Base-by-base conservation (phyloP, 2,888 invertebrate genomes). In the Helleia helle region DNA sequence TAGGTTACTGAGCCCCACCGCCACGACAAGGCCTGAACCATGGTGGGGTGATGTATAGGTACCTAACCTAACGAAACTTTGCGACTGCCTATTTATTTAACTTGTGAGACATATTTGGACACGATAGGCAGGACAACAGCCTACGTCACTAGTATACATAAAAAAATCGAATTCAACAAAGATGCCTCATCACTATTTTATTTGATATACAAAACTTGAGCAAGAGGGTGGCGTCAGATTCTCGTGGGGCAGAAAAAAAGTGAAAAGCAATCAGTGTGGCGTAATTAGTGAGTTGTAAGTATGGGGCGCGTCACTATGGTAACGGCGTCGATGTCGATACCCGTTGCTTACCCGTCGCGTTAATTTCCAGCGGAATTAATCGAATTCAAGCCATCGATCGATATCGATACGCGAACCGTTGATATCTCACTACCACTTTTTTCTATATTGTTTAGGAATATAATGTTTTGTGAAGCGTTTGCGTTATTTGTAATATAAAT, bases 201-300 rank as follows among this genome's bases (percentile, higher is more conserved):
- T 71, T 55, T 55, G 55, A 59, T 53, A 52, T 43, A n/a, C n/a
- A n/a, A n/a, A n/a, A n/a, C n/a, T n/a, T n/a, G n/a, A n/a, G n/a
- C n/a, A 67, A 73, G 72, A 71, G 83, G 81, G 81, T 75, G 77
- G 76, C 72, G 70, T 71, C 72, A 71, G 71, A 65, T 73, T 77
- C 83, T 81, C 73, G 67, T 75, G 69, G 83, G 80, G 80, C 68
- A 72, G 62, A 72, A 80, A 77, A 71, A 81, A 83, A 76, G 76
- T 76, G 72, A 77, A 84, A 83, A 81, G 84, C 84, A 84, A 84
- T 84, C 84, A 84, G 77, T 81, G 84, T 77, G 80, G 79, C 75
- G 81, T 84, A 84, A 84, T 84, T 84, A 84, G 84, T 83, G 81
- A 71, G 80, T 79, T 71, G 79, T 76, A 71, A 76, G 79, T 81